Percentiles rank a stretch among this genome's conserved stretches.
Conservation (phyloP, 2,113 vertebrate species). For the Labeo rohita region DNA sequence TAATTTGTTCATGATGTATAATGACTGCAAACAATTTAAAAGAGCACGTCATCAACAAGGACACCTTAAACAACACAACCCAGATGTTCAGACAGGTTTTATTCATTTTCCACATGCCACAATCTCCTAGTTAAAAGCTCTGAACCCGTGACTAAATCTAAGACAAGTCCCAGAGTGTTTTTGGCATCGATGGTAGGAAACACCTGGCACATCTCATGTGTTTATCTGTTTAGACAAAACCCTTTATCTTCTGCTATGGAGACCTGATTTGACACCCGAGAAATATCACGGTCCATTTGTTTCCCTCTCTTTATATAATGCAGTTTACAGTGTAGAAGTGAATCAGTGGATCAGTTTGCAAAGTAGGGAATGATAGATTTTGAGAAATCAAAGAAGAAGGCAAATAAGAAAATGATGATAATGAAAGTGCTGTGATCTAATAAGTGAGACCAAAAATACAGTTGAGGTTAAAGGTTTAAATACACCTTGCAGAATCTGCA, state of each 20-base stretch:
- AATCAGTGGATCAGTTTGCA: neutral
- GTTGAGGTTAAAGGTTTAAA: too few relatives aligned
- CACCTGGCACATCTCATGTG: neutral
- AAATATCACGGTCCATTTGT: neutral
- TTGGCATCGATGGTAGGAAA: neutral
- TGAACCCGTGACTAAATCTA: neutral
- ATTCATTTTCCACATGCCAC: conserved; percentile 38
- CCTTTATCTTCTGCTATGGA: neutral
- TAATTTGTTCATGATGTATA: neutral
- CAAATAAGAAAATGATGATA: neutral
- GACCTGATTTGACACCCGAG: neutral
- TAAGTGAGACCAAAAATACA: neutral
- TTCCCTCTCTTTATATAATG: neutral
- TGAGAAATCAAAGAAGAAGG: neutral
- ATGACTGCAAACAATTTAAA: neutral
- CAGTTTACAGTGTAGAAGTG: neutral
- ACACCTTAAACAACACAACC: neutral
- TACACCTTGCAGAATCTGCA: too few relatives aligned
- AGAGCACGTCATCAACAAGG: neutral
- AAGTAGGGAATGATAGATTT: neutral
- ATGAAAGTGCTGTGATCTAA: neutral
- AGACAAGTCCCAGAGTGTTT: conserved; percentile 10
- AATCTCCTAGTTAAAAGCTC: conserved; percentile 16
- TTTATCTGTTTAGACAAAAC: neutral
- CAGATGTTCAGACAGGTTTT: conserved; percentile 43